A percentile compares a stretch with the other conserved stretches of the same genome.
Conservation (phyloP, 2,888 invertebrate genomes). For the Philereme vetulata region DNA sequence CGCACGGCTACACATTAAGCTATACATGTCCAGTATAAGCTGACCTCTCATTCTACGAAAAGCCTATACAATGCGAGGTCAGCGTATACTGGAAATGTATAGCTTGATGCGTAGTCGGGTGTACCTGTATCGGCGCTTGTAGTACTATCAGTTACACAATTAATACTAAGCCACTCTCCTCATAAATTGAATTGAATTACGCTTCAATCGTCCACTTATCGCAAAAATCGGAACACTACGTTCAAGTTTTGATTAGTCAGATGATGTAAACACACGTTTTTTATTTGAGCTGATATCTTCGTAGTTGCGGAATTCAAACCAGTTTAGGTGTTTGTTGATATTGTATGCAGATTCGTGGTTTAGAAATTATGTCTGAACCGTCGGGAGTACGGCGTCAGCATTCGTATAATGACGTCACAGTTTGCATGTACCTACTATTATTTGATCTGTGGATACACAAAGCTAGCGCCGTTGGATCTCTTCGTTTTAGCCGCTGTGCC, state of each 20-base stretch:
- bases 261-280: constrained; percentile 44
- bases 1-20: too few relatives aligned
- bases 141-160: constrained; percentile 1
- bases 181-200: constrained; percentile 3
- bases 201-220: constrained; percentile 31
- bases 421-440: constrained; percentile 9
- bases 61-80: too few relatives aligned
- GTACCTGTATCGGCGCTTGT: neutral
- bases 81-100: too few relatives aligned
- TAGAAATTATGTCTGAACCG: constrained; percentile 35
- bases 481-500: constrained; percentile 36
- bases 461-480: constrained; percentile 29
- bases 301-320: constrained; percentile 52
- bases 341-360: constrained; percentile 45
- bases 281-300: constrained; percentile 47
- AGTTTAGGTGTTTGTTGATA: constrained; percentile 54
- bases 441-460: constrained; percentile 10
- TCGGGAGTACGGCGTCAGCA: constrained; percentile 41
- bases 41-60: too few relatives aligned
- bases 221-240: constrained; percentile 35
- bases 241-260: constrained; percentile 42
- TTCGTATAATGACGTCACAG: constrained; percentile 54
- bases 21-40: too few relatives aligned
- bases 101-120: too few relatives aligned
- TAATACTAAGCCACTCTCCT: constrained; percentile 1